phyloP scores from a whole-genome alignment of 2,113 vertebrate genomes.

The Labeo catla region DNA sequence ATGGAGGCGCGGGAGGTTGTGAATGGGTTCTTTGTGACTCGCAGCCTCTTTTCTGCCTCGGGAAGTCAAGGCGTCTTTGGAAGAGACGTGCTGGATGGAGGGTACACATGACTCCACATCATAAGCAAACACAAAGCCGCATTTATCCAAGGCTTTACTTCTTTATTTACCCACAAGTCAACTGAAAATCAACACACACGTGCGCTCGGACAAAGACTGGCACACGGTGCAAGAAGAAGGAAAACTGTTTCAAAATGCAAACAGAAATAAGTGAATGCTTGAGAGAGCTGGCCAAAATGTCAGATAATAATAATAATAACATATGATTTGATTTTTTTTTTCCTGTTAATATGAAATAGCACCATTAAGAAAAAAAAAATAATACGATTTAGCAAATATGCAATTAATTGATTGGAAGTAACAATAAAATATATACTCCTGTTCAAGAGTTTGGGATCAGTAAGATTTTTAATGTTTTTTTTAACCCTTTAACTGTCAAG shows the following conservation, averaged over 20 bases:
- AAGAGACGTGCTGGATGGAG: conserved; percentile 30
- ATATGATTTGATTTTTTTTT: not conserved
- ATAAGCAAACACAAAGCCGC: conserved; percentile 27
- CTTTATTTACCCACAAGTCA: conserved; percentile 25
- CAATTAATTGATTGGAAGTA: too few relatives aligned
- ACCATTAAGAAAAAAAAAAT: too few relatives aligned
- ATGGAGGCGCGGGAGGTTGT: not conserved
- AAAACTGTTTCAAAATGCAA: conserved; percentile 10
- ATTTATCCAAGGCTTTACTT: conserved; percentile 37
- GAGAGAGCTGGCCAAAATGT: not conserved
- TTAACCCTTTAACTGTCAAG: too few relatives aligned
- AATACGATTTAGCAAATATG: too few relatives aligned
- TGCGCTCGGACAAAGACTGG: not conserved
- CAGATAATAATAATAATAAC: not conserved
- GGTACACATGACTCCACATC: conserved; percentile 43
- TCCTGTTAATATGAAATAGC: not conserved
- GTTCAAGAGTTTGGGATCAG: too few relatives aligned
- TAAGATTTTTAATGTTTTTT: too few relatives aligned
- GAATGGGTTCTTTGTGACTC: conserved; percentile 49
- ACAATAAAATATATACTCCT: too few relatives aligned
- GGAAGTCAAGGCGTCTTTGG: conserved; percentile 44
- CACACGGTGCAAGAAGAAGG: not conserved
- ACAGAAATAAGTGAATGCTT: not conserved
- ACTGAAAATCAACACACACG: not conserved
- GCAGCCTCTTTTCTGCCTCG: conserved; percentile 29